phyloP scores from a whole-genome alignment of 2,797 vertebrate species.

The Cossypha heuglini region DNA sequence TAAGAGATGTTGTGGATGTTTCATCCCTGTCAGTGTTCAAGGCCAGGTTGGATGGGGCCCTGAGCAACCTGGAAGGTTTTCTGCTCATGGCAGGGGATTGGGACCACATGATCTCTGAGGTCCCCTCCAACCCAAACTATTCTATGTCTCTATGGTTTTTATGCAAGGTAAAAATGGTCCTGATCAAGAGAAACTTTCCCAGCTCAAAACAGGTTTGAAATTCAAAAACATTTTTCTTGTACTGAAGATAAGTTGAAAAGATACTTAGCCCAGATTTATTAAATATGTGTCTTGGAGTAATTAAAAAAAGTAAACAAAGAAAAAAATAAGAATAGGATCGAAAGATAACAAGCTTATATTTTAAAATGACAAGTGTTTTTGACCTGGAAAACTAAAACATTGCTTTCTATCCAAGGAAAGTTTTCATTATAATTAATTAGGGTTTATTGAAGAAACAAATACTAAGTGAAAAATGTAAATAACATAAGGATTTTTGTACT shows the following conservation, averaged over 20 bases:
- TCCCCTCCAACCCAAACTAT: neutral
- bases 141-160: neutral
- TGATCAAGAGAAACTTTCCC: neutral
- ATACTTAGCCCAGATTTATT: neutral
- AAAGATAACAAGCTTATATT: neutral
- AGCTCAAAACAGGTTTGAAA: neutral
- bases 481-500: neutral
- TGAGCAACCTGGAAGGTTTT: neutral
- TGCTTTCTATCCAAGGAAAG: neutral
- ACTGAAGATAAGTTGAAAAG: neutral
- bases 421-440: neutral
- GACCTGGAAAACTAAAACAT: neutral
- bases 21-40: neutral
- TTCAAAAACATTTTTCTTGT: neutral
- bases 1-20: neutral
- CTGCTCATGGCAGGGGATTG: neutral
- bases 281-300: neutral
- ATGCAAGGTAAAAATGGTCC: neutral
- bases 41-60: neutral
- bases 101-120: neutral
- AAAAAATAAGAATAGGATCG: rapidly evolving
- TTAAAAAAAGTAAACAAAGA: rapidly evolving
- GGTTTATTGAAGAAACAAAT: neutral
- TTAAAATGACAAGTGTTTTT: neutral
- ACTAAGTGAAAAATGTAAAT: neutral